Conservation (phyloP, 1,140 invertebrate genomes). For the Lepidurus packardi region DNA sequence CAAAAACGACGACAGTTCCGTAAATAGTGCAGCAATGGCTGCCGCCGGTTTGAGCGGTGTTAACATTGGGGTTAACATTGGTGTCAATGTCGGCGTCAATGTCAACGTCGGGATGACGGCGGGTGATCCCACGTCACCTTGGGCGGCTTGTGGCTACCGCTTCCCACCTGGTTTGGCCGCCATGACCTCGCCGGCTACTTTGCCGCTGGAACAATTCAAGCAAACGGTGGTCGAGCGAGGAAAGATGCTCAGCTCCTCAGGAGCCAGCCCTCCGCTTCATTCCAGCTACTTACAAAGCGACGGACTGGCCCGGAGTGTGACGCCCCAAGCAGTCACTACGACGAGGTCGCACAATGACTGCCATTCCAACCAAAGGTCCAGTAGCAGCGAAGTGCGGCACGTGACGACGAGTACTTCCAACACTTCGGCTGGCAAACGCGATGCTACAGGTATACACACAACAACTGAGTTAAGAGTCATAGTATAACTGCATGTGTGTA, state of each 20-base stretch:
- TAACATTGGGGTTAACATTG: neutral
- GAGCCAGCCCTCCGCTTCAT: neutral
- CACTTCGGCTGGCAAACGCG: neutral
- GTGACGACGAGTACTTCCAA: constrained; percentile 4
- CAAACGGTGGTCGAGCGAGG: neutral
- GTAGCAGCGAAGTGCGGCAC: constrained; percentile 6
- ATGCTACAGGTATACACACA: constrained; percentile 7
- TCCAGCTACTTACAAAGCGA: neutral
- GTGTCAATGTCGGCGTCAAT: neutral
- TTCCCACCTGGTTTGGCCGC: neutral
- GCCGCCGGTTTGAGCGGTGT: neutral
- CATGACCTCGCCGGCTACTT: neutral
- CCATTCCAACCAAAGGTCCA: neutral
- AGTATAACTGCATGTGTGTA: neutral
- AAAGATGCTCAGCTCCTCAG: neutral
- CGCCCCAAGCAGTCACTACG: neutral
- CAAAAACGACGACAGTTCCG: neutral
- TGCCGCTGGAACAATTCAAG: neutral
- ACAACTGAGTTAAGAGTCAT: neutral
- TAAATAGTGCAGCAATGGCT: neutral
- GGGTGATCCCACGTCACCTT: neutral
- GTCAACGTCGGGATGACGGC: neutral
- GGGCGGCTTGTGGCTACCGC: neutral
- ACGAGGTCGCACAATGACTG: neutral
- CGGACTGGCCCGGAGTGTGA: neutral